Evolutionary conservation across 1,140 invertebrate species (phyloP), one percentile per base, ranked within the genome.

Genomic region (Chironomus tepperi): DNA sequence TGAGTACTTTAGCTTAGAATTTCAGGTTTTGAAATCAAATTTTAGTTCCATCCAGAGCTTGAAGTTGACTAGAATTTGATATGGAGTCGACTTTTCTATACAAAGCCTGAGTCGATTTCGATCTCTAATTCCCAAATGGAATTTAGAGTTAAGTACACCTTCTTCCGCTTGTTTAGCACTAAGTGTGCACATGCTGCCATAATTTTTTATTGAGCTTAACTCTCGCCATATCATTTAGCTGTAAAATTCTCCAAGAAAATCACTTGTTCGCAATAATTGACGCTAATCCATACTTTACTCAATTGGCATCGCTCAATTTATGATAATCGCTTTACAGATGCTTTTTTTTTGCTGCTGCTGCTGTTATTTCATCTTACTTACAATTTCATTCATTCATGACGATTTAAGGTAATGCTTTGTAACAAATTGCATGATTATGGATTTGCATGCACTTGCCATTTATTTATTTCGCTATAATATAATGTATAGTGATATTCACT

Each of bases 341-440:
- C 47, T 57, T 5, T n/a, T 57, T 9, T 15, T 57, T 57, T 15
- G 43, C 43, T 43, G 9, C 15, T n/a, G 12, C 12, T 57, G 12
- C 24, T 34, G 24, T 34, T 34, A 34, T 34, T 34, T 5, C 24
- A 34, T 34, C 24, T 34, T 34, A 34, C 24, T 34, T 34, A 34
- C 24, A 34, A 2, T 34, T 34, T 34, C 24, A 34, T 34, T 34
- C 24, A 34, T 34, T 34, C 24, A 34, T 34, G 24, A 34, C 24
- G 24, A 34, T 34, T 34, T 34, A 5, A 34, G 24, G 24, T 34
- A 34, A 34, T 34, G 24, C 12, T 15, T 57, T 57, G 47, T 57
- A 57, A 57, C 47, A 57, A 57, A 57, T 57, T 57, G 47, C 47
- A 57, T 57, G 47, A 57, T 57, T 57, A 57, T 57, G 47, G 47